A percentile compares a stretch with the other conserved stretches of the same genome.
Evolutionary conservation across 2,888 invertebrate genomes (phyloP).

Genomic region (Hirtodrosophila histrioides): DNA sequence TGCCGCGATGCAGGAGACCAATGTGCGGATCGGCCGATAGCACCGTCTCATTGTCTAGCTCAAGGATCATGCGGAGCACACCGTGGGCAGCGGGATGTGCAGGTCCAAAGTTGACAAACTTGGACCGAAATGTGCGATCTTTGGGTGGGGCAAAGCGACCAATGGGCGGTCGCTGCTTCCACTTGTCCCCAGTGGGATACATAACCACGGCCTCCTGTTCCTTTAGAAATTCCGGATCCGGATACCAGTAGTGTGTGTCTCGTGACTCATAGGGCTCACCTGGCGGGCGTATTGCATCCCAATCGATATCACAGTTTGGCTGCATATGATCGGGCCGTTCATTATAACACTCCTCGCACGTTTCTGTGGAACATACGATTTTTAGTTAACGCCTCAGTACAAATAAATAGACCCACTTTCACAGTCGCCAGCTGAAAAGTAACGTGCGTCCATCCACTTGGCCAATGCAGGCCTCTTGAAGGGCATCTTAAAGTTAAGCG

Average conservation of each 20-base stretch:
- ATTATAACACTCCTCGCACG: conserved; percentile 9
- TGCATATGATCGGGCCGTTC: conserved; percentile 6
- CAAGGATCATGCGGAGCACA: conserved; percentile 91
- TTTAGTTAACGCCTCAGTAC: no score
- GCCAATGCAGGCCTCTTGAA: conserved; percentile 32
- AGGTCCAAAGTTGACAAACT: conserved; percentile 93
- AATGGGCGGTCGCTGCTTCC: conserved; percentile 79
- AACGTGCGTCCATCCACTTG: conserved; percentile 39
- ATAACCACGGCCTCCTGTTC: conserved; percentile 86
- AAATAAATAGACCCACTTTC: conserved; percentile 26
- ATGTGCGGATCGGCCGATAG: conserved; percentile 92
- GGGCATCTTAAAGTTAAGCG: conserved; percentile 27
- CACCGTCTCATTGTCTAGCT: conserved; percentile 93
- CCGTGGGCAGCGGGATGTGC: conserved; percentile 97
- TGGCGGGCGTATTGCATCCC: conserved; percentile 21
- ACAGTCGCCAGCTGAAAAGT: conserved; percentile 29
- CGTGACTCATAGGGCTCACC: conserved; percentile 37
- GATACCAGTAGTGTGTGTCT: conserved; percentile 85
- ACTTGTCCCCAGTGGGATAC: conserved; percentile 85
- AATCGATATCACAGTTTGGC: conserved; percentile 20
- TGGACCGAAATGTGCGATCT: conserved; percentile 88
- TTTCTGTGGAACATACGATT: conserved; percentile 1
- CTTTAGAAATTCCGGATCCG: conserved; percentile 87
- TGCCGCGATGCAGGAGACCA: conserved; percentile 93
- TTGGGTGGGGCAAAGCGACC: conserved; percentile 82